These are phyloP conservation scores for Podarcis muralis DNA, from an alignment of 2,113 vertebrate genomes.

Conservation along the genomic window DNA sequence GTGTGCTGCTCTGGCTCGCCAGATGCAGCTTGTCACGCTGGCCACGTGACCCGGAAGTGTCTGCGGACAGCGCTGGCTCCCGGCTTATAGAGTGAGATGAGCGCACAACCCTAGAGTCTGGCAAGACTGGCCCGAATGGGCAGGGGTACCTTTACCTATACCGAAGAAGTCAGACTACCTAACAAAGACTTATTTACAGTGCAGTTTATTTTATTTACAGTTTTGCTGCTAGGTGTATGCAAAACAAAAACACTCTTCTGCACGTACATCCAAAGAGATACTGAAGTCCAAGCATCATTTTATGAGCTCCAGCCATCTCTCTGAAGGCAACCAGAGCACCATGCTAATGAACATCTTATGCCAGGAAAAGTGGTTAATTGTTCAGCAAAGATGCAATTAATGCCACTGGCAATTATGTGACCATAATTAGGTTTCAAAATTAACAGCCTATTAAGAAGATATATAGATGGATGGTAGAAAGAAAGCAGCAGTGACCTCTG, in stretches of 20 bases:
- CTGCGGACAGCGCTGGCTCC: too few species aligned
- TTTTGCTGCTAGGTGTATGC: neutral
- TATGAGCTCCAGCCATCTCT: neutral
- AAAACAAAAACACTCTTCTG: neutral
- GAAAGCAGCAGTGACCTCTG: neutral
- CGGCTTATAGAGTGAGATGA: too few species aligned
- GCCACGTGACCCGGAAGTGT: too few species aligned
- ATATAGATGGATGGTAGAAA: neutral
- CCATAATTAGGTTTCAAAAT: slow-evolving; percentile 24
- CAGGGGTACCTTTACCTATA: too few species aligned
- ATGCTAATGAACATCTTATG: slow-evolving; percentile 12
- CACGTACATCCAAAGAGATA: neutral
- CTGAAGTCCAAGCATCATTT: neutral
- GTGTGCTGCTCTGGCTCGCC: too few species aligned
- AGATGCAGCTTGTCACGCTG: too few species aligned
- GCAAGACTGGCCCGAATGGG: too few species aligned
- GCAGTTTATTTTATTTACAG: neutral
- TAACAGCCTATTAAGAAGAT: slow-evolving; percentile 13
- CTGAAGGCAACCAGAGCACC: neutral
- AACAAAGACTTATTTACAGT: neutral
- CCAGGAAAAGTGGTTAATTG: neutral
- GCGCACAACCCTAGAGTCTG: too few species aligned
- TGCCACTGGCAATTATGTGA: neutral
- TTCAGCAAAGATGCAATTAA: slow-evolving; percentile 38
- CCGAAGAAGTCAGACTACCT: neutral